Percentiles rank a stretch among this genome's conserved stretches.
Evolutionary conservation across 2,888 invertebrate genomes (phyloP).

Genomic region (Odontomyia ornata): DNA sequence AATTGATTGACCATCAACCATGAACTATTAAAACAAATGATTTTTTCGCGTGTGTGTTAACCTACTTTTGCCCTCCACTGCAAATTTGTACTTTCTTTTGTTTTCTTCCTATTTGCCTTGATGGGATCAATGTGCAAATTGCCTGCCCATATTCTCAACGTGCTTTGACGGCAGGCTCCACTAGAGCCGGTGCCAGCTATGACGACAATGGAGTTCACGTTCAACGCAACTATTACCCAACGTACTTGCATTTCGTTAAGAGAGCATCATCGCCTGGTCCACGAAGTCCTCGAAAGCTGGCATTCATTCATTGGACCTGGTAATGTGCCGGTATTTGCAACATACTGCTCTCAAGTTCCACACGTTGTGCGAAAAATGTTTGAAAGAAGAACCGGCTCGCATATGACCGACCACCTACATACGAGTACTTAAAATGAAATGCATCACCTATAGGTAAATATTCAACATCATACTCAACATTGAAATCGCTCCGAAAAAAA

Average conservation of each 20-base stretch:
- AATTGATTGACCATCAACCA: too few species aligned
- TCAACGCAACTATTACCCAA: not conserved
- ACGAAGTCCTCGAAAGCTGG: not conserved
- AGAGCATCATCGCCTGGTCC: not conserved
- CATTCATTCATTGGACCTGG: not conserved
- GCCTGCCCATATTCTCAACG: not conserved
- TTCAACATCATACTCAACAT: not conserved
- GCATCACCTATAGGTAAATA: not conserved
- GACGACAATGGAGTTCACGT: not conserved
- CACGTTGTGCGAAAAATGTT: not conserved
- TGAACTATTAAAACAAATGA: too few species aligned
- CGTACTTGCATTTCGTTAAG: slow-evolving; percentile 30
- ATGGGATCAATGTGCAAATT: not conserved
- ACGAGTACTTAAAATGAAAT: not conserved
- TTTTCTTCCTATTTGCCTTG: too few species aligned
- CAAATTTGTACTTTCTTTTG: not conserved
- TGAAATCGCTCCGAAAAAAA: not conserved
- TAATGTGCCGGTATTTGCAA: not conserved
- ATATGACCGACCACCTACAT: slow-evolving; percentile 38
- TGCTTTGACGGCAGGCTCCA: not conserved
- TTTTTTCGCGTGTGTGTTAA: not conserved
- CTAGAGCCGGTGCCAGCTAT: not conserved
- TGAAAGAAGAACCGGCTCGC: not conserved
- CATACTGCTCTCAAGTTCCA: too few species aligned
- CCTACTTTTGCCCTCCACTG: not conserved